Conservation (phyloP, 2,797 vertebrate species). For the Muscicapa striata region DNA sequence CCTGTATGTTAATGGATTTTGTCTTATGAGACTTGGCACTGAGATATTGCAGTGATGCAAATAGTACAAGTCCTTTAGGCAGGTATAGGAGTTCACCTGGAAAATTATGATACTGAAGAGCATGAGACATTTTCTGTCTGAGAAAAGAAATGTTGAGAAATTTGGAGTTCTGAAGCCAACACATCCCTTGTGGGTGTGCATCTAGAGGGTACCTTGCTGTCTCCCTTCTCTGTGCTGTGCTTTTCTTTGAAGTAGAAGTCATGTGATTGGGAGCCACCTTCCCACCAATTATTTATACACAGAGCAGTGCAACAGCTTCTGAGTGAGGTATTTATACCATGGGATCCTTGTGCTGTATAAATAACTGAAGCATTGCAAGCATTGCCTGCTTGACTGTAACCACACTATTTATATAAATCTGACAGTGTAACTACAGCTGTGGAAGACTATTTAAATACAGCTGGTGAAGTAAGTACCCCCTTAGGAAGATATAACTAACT, state of each 20-base stretch:
- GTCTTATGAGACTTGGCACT: background rate
- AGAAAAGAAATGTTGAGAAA: background rate
- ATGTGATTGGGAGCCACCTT: background rate
- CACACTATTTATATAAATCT: constrained; percentile 1
- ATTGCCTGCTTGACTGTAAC: constrained; percentile 15
- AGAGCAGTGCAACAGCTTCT: background rate
- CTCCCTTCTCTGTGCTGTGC: background rate
- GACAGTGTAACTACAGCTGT: background rate
- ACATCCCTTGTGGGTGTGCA: too few relatives aligned
- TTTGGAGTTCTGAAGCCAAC: background rate
- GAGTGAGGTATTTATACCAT: constrained; percentile 8
- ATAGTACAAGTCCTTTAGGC: background rate
- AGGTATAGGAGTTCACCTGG: background rate
- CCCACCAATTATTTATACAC: background rate
- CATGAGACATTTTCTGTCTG: background rate
- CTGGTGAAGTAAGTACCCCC: background rate
- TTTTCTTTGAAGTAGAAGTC: background rate
- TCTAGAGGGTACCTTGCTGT: background rate
- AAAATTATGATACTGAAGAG: background rate
- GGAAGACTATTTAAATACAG: constrained; percentile 36
- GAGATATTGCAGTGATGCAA: background rate
- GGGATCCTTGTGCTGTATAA: background rate
- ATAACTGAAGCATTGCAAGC: constrained; percentile 8
- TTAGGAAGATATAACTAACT: constrained; percentile 46
- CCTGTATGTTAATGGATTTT: background rate